Evolutionary conservation across 2,888 invertebrate genomes (phyloP), one percentile per base, ranked within the genome.

Genomic region (Tupiocoris notatus): DNA sequence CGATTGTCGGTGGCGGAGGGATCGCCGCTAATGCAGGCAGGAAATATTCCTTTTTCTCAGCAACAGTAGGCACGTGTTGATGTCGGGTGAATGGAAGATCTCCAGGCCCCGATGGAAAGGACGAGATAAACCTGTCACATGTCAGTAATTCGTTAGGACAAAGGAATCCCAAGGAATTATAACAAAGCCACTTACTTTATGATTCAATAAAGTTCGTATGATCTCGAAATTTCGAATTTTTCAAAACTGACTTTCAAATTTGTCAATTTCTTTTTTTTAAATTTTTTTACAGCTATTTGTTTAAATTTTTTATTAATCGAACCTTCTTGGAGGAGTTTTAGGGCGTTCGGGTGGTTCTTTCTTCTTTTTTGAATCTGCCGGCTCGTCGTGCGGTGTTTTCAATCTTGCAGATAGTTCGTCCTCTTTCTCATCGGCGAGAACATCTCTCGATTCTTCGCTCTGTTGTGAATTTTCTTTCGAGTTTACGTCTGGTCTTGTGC

Each of bases 31-130:
- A 39, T 3, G 39, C 39, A 12, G 39, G 39, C 39, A 39, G 39
- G 39, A 39, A 12, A 84, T 92, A 93, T 82, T 91, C 92, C 85
- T 93, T 93, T 79, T 92, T 88, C 84, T 93, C 92, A 20, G 93
- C 93, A 82, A 90, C 88, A 64, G 93, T 93, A n/a, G 92, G 86
- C 1, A 93, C 90, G 83, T 92, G 91, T 63, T 39, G 39, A 39
- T 39, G 39, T 39, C 39, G 3, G 6, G 90, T 89, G 81, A 93
- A 93, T 2, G 93, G 93, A 61, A 91, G 88, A 81, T 92, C 92
- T 20, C 92, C 93, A 24, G 39, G 39, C 39, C 93, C 93, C 25
- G 73, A 25, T 3, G 73, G 73, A 39, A 73, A 73, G 9, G 73
- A 62, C 3, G 73, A 73, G 1, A 73, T 73, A 57, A 73, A 59